phyloP scores from a whole-genome alignment of 2,797 vertebrate species.

The Psittacula echo region DNA sequence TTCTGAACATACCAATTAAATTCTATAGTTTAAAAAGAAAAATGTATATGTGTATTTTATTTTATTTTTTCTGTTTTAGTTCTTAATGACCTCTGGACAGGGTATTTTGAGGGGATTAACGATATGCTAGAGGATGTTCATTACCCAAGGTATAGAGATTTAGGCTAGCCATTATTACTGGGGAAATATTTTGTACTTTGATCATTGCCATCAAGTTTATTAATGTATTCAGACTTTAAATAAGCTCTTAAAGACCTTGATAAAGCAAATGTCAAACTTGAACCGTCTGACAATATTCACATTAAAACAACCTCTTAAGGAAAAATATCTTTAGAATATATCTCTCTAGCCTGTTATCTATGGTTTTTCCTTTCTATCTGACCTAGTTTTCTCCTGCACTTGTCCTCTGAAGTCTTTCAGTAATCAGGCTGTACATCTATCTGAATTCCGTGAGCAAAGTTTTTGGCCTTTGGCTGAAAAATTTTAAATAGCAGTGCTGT shows the following conservation, averaged over 20 bases:
- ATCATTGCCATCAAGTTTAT: constrained; percentile 56
- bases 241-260: constrained; percentile 19
- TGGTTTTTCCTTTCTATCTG: background rate
- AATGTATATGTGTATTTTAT: constrained; percentile 7
- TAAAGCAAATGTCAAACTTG: constrained; percentile 38
- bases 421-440: constrained; percentile 50
- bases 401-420: constrained; percentile 57
- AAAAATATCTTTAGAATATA: background rate
- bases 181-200: constrained; percentile 41
- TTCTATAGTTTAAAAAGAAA: background rate
- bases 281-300: constrained; percentile 19
- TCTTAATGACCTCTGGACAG: constrained; percentile 31
- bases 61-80: constrained; percentile 52
- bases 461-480: constrained; percentile 52
- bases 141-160: constrained; percentile 13
- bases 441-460: constrained; percentile 28
- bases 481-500: constrained; percentile 5
- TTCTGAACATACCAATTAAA: background rate
- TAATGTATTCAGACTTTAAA: constrained; percentile 41
- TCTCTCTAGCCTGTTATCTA: background rate
- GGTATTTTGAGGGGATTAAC: constrained; percentile 44
- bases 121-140: constrained; percentile 22
- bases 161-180: constrained; percentile 49
- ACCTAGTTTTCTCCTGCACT: constrained; percentile 39
- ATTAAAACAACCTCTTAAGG: constrained; percentile 17